These are phyloP conservation scores for Lycaon pictus DNA, from an alignment of 2,113 vertebrate species.

Conservation along the genomic window DNA sequence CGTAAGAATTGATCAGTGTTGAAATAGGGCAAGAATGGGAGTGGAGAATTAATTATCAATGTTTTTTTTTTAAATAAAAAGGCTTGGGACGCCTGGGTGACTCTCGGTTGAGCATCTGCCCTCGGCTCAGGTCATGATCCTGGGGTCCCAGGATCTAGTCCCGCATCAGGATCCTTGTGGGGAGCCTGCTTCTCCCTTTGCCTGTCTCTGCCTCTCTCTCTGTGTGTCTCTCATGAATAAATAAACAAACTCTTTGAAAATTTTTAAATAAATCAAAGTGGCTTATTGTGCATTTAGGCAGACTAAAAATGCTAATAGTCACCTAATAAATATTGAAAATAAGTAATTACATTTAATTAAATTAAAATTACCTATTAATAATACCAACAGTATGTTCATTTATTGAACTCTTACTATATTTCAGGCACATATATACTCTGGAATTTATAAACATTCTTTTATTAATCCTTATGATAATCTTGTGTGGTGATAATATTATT, in stretches of 20 bases:
- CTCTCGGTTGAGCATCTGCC: no score
- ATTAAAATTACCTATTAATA: not conserved
- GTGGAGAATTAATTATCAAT: constrained; percentile 4
- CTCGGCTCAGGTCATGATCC: no score
- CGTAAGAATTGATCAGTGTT: constrained; percentile 42
- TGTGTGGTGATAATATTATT: not conserved
- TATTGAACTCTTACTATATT: not conserved
- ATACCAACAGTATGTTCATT: not conserved
- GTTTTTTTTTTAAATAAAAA: not conserved
- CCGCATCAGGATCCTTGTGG: no score
- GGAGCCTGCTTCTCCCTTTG: no score
- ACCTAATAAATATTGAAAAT: not conserved
- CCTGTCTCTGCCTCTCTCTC: no score
- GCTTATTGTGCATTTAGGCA: not conserved
- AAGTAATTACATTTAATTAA: not conserved
- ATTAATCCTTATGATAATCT: not conserved
- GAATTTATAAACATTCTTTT: not conserved
- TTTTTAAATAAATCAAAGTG: not conserved
- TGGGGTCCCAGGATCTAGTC: no score
- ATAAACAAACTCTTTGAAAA: no score
- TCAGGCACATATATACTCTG: not conserved
- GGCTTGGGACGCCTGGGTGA: no score
- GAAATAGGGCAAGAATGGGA: not conserved
- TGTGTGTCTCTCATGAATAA: no score
- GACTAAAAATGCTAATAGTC: not conserved